phyloP scores from a whole-genome alignment of 2,888 invertebrate genomes.

The Drosophila conformis region DNA sequence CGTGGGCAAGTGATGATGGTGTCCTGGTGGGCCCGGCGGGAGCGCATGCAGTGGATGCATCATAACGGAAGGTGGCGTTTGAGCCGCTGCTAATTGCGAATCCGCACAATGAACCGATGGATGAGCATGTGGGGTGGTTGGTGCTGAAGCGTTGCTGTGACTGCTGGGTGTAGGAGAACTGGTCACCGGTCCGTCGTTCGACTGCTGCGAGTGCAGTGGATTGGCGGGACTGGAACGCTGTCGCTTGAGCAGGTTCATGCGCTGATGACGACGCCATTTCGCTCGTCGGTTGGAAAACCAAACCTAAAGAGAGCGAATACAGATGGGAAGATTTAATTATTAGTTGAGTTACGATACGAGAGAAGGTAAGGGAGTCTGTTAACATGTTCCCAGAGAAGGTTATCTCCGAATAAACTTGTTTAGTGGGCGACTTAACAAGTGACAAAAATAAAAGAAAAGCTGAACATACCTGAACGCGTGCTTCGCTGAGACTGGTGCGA shows the following conservation, averaged over 20 bases:
- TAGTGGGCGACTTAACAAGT: neutral
- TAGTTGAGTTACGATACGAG: neutral
- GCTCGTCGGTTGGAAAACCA: conserved; percentile 99
- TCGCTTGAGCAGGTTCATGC: conserved; percentile 96
- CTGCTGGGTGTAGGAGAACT: conserved; percentile 82
- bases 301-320: conserved; percentile 87
- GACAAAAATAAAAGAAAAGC: neutral
- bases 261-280: conserved; percentile 98
- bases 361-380: neutral
- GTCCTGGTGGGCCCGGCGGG: conserved; percentile 65
- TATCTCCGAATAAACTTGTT: neutral
- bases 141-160: conserved; percentile 81
- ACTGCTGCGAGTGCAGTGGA: conserved; percentile 77
- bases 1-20: conserved; percentile 68
- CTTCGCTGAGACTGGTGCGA: conserved; percentile 96
- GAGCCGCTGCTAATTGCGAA: conserved; percentile 55
- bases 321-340: neutral
- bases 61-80: conserved; percentile 61
- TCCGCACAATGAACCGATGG: conserved; percentile 55
- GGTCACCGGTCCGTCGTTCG: conserved; percentile 67
- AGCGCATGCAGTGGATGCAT: conserved; percentile 62
- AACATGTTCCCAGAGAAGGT: neutral
- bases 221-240: conserved; percentile 85
- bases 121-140: conserved; percentile 62
- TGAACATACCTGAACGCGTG: conserved; percentile 94